Base-by-base conservation (phyloP, 2,888 invertebrate species). In the Buathra laborator region DNA sequence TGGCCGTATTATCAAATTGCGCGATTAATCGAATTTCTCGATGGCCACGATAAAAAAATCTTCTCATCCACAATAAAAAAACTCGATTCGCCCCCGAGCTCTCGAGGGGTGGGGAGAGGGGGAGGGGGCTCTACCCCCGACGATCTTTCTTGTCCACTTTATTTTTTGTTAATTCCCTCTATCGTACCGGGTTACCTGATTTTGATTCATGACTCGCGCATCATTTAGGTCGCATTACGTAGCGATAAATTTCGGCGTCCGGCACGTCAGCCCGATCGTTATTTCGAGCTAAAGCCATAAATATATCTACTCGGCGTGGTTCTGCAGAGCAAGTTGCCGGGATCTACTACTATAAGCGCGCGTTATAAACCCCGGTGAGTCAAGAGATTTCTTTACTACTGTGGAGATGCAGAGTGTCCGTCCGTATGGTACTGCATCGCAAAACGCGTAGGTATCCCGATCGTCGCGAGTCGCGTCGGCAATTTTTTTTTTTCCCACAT, bases 211-310 rank as follows among this genome's bases (percentile, higher is more conserved):
- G 87, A 87, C 86, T 86, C 85, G 88, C 84, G 89, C 90, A 86
- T 90, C 90, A 89, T 90, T 90, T 89, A 84, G 86, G 88, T 78
- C 89, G 88, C 89, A 90, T 91, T 89, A 89, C 88, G 85, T 86
- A 83, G 86, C 90, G 83, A 91, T 91, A 90, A 90, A 91, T 91
- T 89, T 88, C 81, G 86, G 85, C 81, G 83, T 86, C 81, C 56
- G 79, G 71, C 74, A 84, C 62, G 81, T 70, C 83, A 85, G 64
- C 78, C 37, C 86, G 89, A 88, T 89, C 89, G 86, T 89, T 89
- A 89, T 88, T 85, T 88, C 86, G 37, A 83, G 81, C 85, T 62
- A 84, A 76, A 86, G 85, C 83, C 86, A 86, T 88, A 88, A 88
- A 88, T 88, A 88, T 83, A 84, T 88, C 85, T 80, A 85, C 85